Percentiles rank a stretch among this genome's conserved stretches.
Conservation (phyloP, 2,888 invertebrate species). For the Stomorhina lunata region DNA sequence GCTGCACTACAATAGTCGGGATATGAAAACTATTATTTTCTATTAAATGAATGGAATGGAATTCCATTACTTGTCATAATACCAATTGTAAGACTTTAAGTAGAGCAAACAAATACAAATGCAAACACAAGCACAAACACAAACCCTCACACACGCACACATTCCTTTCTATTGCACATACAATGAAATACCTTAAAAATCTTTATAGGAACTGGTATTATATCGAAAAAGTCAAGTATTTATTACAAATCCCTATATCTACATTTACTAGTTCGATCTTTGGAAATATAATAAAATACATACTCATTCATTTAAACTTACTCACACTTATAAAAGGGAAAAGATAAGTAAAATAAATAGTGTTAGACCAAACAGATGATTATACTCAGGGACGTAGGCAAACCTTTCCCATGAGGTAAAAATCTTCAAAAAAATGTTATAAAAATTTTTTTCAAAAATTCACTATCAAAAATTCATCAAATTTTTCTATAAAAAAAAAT, state of each 20-base stretch:
- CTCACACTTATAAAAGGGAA: slow-evolving; percentile 2
- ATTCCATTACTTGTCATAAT: slow-evolving; percentile 57
- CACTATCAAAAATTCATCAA: too few relatives aligned
- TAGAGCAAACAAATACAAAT: slow-evolving; percentile 45
- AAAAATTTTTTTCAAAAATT: too few relatives aligned
- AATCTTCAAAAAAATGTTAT: too few relatives aligned
- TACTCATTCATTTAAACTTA: too few relatives aligned
- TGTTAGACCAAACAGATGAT: too few relatives aligned
- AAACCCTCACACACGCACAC: neutral
- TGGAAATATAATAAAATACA: neutral
- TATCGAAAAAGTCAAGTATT: slow-evolving; percentile 21
- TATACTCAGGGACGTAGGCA: too few relatives aligned
- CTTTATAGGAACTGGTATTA: neutral
- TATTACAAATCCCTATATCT: slow-evolving; percentile 28
- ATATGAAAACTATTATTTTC: neutral
- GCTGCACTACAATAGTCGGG: neutral
- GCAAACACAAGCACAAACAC: neutral
- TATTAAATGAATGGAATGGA: slow-evolving; percentile 23
- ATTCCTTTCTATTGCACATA: neutral
- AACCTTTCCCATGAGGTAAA: too few relatives aligned
- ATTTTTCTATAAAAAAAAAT: too few relatives aligned
- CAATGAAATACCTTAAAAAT: neutral
- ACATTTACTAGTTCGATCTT: slow-evolving; percentile 12
- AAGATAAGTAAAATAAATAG: slow-evolving; percentile 10
- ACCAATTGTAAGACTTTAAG: slow-evolving; percentile 48